phyloP scores from a whole-genome alignment of 2,888 invertebrate genomes.

The Acrobasis repandana region DNA sequence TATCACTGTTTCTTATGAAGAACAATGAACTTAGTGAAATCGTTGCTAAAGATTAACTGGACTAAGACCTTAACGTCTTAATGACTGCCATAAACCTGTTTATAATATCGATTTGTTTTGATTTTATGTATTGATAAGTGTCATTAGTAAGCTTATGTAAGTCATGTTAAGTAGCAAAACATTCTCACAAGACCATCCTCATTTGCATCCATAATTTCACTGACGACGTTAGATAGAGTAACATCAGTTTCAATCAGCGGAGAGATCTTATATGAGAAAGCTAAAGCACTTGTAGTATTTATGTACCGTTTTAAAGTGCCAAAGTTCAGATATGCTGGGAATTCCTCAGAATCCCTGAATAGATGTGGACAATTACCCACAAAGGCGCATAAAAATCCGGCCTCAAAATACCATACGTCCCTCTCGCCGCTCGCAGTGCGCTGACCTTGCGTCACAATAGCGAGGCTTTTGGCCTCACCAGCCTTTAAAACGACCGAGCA shows the following conservation, averaged over 20 bases:
- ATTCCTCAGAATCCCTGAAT: neutral
- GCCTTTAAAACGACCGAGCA: slow-evolving; percentile 36
- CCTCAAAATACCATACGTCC: slow-evolving; percentile 56
- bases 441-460: slow-evolving; percentile 75
- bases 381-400: slow-evolving; percentile 52
- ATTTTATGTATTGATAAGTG: slow-evolving; percentile 1
- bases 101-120: neutral
- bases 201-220: slow-evolving; percentile 18
- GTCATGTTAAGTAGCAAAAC: slow-evolving; percentile 7
- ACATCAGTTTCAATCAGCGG: slow-evolving; percentile 11
- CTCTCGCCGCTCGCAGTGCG: slow-evolving; percentile 55
- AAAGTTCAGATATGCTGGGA: neutral
- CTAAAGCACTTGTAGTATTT: slow-evolving; percentile 12
- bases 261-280: slow-evolving; percentile 10
- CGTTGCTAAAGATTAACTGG: slow-evolving; percentile 27
- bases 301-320: neutral
- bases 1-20: slow-evolving; percentile 33
- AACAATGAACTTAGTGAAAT: slow-evolving; percentile 36
- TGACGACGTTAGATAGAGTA: slow-evolving; percentile 6
- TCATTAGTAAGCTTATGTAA: slow-evolving; percentile 9
- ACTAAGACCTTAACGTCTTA: neutral
- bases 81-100: neutral
- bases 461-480: slow-evolving; percentile 46
- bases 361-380: slow-evolving; percentile 41
- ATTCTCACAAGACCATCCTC: slow-evolving; percentile 11